Evolutionary conservation across 2,888 invertebrate genomes (phyloP).

Genomic region (Leucoma salicis): DNA sequence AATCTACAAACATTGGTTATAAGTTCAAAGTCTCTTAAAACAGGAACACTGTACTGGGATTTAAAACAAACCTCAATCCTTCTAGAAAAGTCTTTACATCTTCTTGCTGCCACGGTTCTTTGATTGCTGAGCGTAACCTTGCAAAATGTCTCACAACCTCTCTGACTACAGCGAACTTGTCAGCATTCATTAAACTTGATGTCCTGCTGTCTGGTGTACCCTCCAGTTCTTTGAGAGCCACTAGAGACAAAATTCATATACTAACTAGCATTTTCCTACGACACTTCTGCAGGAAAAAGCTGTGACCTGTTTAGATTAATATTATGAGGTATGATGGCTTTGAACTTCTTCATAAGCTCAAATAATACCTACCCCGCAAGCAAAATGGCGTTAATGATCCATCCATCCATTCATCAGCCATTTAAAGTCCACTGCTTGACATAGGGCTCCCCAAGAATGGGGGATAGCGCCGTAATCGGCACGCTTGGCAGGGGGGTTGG

Average conservation of each 20-base stretch:
- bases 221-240: constrained; percentile 71
- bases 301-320: too few species aligned
- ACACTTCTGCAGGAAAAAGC: too few species aligned
- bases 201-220: constrained; percentile 68
- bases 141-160: constrained; percentile 63
- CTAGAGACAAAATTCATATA: constrained; percentile 41
- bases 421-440: too few species aligned
- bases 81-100: constrained; percentile 61
- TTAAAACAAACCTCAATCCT: constrained; percentile 57
- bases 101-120: constrained; percentile 49
- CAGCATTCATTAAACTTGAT: constrained; percentile 61
- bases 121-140: constrained; percentile 51
- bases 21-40: too few species aligned
- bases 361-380: neutral
- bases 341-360: neutral
- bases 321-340: neutral
- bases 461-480: too few species aligned
- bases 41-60: too few species aligned
- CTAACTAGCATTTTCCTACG: too few species aligned
- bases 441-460: too few species aligned
- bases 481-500: too few species aligned
- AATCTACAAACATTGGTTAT: too few species aligned
- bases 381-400: too few species aligned
- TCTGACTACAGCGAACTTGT: constrained; percentile 68
- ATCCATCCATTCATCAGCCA: too few species aligned